Conservation (phyloP, 2,113 vertebrate species). For the Hemichromis elongatus region DNA sequence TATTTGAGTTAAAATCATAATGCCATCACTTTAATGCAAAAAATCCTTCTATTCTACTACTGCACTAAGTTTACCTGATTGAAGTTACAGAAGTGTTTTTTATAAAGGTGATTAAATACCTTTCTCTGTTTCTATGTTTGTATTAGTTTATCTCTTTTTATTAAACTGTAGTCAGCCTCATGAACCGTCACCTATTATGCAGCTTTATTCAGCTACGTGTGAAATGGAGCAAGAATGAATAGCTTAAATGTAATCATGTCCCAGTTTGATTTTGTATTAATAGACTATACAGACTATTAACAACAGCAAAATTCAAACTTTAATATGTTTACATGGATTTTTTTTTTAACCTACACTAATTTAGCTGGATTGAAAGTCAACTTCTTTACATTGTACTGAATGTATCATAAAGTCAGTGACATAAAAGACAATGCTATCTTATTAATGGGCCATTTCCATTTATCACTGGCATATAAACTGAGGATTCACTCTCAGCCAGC, state of each 20-base stretch:
- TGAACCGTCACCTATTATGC: not conserved
- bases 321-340: not conserved
- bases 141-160: not conserved
- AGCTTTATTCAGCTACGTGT: not conserved
- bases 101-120: not conserved
- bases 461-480: not conserved
- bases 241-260: not conserved
- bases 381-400: not conserved
- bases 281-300: not conserved
- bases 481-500: not conserved
- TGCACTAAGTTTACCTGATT: not conserved
- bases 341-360: not conserved
- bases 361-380: not conserved
- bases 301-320: not conserved
- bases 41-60: not conserved
- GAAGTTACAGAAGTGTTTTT: not conserved
- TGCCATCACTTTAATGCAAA: not conserved
- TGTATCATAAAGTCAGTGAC: not conserved
- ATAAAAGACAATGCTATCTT: not conserved
- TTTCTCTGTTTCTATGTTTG: not conserved
- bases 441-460: not conserved
- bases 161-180: not conserved
- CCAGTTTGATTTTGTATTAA: not conserved
- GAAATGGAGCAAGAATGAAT: not conserved
- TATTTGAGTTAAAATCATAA: not conserved